A percentile compares a stretch with the other conserved stretches of the same genome.
Evolutionary conservation across 2,888 invertebrate genomes (phyloP).

Genomic region (Apantesis nais): DNA sequence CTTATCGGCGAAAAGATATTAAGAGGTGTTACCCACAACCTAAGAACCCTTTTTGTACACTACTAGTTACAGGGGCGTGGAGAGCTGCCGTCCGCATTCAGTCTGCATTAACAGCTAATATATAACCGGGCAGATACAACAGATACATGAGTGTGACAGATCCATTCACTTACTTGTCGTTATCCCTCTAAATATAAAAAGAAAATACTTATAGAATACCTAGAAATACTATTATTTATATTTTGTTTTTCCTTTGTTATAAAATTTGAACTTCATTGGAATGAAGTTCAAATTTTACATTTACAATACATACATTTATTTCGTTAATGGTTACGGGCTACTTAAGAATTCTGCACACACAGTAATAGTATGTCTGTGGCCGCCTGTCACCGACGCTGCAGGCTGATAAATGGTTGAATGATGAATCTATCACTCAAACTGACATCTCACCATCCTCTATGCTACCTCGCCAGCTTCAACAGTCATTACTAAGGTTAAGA

Average conservation of each 20-base stretch:
- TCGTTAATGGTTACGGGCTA: slow-evolving; percentile 6
- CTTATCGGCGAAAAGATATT: slow-evolving; percentile 42
- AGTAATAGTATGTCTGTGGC: slow-evolving; percentile 44
- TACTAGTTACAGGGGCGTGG: slow-evolving; percentile 47
- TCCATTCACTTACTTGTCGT: background rate
- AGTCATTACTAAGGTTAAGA: slow-evolving; percentile 63
- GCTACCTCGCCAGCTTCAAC: slow-evolving; percentile 46
- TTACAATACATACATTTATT: background rate
- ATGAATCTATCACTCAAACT: slow-evolving; percentile 54
- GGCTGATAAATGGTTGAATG: slow-evolving; percentile 54
- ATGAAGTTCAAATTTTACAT: background rate
- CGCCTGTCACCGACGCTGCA: slow-evolving; percentile 57
- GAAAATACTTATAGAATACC: background rate
- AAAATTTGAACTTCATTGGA: background rate
- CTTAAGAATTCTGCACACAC: slow-evolving; percentile 34
- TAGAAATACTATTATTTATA: background rate
- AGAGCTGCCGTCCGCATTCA: slow-evolving; percentile 44
- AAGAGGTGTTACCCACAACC: slow-evolving; percentile 33
- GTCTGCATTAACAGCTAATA: slow-evolving; percentile 49
- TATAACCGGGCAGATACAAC: slow-evolving; percentile 13
- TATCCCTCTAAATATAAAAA: background rate
- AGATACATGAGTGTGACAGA: background rate
- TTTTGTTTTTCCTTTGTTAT: background rate
- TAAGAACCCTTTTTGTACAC: slow-evolving; percentile 32
- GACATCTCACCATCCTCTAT: slow-evolving; percentile 47